A percentile compares a stretch with the other conserved stretches of the same genome.
Evolutionary conservation across 2,888 invertebrate species (phyloP).

Genomic region (Acrobasis suavella): DNA sequence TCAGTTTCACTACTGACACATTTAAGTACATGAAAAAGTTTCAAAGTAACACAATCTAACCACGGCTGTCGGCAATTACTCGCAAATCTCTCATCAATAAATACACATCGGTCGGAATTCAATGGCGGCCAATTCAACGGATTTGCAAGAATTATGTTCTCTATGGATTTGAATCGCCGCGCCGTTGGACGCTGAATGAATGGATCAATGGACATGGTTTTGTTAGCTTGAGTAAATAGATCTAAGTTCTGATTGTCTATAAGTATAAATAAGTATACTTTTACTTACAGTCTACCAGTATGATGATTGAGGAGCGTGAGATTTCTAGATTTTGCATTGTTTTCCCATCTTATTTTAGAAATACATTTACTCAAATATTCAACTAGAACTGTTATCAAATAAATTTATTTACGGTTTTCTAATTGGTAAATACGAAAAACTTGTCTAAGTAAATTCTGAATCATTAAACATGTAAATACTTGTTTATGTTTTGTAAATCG

Average conservation of each 20-base stretch:
- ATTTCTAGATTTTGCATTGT: too few species aligned
- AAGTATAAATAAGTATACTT: too few species aligned
- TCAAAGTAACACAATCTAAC: constrained; percentile 3
- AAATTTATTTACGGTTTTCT: too few species aligned
- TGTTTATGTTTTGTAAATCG: too few species aligned
- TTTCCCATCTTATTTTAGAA: too few species aligned
- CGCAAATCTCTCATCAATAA: constrained; percentile 30
- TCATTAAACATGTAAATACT: too few species aligned
- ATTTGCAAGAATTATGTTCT: constrained; percentile 27
- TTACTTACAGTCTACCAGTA: too few species aligned
- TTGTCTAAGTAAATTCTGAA: too few species aligned
- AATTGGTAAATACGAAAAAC: too few species aligned
- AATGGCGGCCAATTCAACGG: constrained; percentile 30
- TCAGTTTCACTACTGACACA: background rate
- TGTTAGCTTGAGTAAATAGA: background rate
- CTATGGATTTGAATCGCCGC: constrained; percentile 27
- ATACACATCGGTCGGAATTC: constrained; percentile 32
- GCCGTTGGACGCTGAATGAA: constrained; percentile 1
- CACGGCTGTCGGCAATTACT: constrained; percentile 27
- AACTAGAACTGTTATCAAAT: too few species aligned
- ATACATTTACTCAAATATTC: too few species aligned
- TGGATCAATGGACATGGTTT: background rate
- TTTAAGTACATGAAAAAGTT: background rate
- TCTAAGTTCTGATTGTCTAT: background rate
- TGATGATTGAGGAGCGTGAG: too few species aligned